Conservation (phyloP, 2,797 vertebrate species). For the Lutjanus campechanus region DNA sequence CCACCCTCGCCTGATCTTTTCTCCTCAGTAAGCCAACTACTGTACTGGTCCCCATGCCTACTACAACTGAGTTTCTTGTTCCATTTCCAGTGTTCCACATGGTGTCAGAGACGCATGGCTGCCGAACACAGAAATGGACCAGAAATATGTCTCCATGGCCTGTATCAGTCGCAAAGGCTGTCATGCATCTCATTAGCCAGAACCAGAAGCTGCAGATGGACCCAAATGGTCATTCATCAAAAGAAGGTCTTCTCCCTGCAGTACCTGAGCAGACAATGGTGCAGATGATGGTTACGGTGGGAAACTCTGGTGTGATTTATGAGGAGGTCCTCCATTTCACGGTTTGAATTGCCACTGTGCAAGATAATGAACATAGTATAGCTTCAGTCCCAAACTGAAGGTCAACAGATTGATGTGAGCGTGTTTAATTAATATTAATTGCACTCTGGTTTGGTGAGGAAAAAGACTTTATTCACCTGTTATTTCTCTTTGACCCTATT, state of each 20-base stretch:
- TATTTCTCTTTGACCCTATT: constrained; percentile 37
- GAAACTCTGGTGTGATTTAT: constrained; percentile 63
- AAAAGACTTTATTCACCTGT: not conserved
- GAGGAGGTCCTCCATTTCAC: not conserved
- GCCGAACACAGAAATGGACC: constrained; percentile 58
- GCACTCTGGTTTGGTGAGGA: not conserved
- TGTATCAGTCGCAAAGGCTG: constrained; percentile 63
- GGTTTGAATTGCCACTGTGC: constrained; percentile 20
- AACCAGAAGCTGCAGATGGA: constrained; percentile 48
- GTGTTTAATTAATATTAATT: constrained; percentile 18
- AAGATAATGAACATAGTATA: constrained; percentile 32
- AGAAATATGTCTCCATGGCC: constrained; percentile 76
- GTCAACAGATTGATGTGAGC: constrained; percentile 27
- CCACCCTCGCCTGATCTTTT: constrained; percentile 10
- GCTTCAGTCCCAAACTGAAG: constrained; percentile 17
- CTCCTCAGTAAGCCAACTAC: constrained; percentile 17
- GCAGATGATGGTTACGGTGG: constrained; percentile 46
- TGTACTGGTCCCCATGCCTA: constrained; percentile 7
- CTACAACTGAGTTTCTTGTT: constrained; percentile 35
- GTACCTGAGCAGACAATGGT: constrained; percentile 50
- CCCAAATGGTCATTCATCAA: constrained; percentile 65
- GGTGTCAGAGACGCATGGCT: constrained; percentile 77
- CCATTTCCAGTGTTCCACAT: constrained; percentile 56
- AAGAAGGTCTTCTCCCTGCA: constrained; percentile 45
- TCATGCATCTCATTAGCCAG: constrained; percentile 76